Base-by-base conservation (phyloP, 2,797 vertebrate species). In the Tarsius wallacei region DNA sequence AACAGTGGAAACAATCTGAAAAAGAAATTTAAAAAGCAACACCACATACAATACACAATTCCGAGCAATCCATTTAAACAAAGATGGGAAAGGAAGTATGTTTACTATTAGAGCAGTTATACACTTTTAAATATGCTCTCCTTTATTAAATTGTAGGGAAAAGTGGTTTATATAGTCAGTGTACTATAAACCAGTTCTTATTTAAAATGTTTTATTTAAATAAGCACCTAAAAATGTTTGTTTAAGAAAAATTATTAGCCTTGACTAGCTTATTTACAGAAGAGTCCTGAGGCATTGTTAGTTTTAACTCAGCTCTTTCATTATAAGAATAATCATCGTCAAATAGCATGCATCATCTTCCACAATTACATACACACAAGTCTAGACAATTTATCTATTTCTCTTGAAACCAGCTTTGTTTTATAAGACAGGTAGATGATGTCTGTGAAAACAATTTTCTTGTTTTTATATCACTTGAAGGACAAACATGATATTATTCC, bases 121-220 rank as follows among this genome's bases (percentile, higher is more conserved):
- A 76, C 4, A 71, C 5, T 53, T 90, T n/a, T n/a, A n/a, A n/a
- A n/a, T n/a, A n/a, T 33, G 7, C 6, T 91, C 24, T 71, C 53
- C 28, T 87, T 96, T 53, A 42, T 57, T 83, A 87, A 78, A 83
- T 17, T 70, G 0, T 12, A 19, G 15, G 14, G 7, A 64, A 61
- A 66, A 71, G 70, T 68, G 1, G 0, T 3, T 7, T 14, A 36
- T 68, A 31, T 59, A 64, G n/a, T 81, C 13, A 71, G 9, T 80
- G 7, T 59, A 19, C 70, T 63, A 88, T 70, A 76, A 86, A n/a
- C 0, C 1, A 61, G 5, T 87, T 68, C 11, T 95, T 94, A 68
- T 94, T 91, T 95, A 96, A 96, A 42, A 76, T 55, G 61, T 36
- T 97, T 97, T 94, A 97, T 87, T 89, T 91, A 95, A n/a, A 93